Conservation (phyloP, 2,888 invertebrate genomes). For the Clepsis dumicolana region DNA sequence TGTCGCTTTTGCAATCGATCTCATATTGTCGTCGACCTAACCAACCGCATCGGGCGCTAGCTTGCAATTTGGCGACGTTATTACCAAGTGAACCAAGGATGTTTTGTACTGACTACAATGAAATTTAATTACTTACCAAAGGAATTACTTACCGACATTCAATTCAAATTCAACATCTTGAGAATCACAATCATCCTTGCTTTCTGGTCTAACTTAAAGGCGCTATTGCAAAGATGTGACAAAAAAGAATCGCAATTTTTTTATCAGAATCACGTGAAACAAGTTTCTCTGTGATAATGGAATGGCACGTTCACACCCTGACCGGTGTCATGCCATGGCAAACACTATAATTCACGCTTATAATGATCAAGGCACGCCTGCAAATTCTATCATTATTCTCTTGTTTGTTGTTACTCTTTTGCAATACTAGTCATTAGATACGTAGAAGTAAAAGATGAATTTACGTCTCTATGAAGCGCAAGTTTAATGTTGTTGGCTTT, state of each 20-base stretch:
- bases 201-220: too few species aligned
- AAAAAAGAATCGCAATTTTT: background rate
- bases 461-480: too few species aligned
- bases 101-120: background rate
- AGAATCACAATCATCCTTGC: background rate
- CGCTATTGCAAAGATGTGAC: background rate
- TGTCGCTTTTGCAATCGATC: conserved; percentile 35
- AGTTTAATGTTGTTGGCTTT: too few species aligned
- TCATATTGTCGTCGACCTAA: conserved; percentile 24
- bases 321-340: conserved; percentile 8
- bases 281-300: background rate
- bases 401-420: too few species aligned
- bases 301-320: background rate
- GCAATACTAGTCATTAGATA: too few species aligned
- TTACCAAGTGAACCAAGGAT: background rate
- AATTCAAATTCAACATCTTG: background rate
- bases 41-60: conserved; percentile 23
- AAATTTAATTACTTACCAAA: background rate
- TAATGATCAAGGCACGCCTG: background rate
- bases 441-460: too few species aligned
- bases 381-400: background rate
- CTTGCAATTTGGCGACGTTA: conserved; percentile 15
- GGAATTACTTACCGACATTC: background rate
- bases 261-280: background rate
- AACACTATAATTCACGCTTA: background rate